Percentiles rank a stretch among this genome's conserved stretches.
These are phyloP conservation scores for Frankliniella intonsa DNA, from an alignment of 2,888 invertebrate genomes.

Conservation along the genomic window DNA sequence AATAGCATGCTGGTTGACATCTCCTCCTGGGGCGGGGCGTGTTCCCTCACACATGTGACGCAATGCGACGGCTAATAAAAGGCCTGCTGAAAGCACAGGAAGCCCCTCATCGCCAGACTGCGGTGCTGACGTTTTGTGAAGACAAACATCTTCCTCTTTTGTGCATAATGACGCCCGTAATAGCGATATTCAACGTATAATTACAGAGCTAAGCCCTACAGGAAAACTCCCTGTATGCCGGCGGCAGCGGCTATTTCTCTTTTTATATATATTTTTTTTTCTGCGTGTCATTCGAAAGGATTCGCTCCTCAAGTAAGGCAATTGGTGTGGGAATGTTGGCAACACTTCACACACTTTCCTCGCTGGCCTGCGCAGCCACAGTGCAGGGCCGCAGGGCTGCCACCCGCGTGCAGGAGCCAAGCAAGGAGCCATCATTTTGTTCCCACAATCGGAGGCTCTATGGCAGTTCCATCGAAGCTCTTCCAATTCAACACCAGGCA, in stretches of 20 bases:
- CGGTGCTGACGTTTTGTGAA: neutral
- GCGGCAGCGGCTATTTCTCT: neutral
- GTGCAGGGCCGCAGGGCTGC: neutral
- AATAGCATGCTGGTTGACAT: too few relatives aligned
- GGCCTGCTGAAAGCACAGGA: neutral
- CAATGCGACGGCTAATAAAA: neutral
- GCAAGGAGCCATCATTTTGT: too few relatives aligned
- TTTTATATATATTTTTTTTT: neutral
- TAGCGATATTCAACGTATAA: neutral
- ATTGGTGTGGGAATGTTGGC: slow-evolving; percentile 12
- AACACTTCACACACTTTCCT: slow-evolving; percentile 5
- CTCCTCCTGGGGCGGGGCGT: too few relatives aligned
- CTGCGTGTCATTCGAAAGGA: slow-evolving; percentile 16
- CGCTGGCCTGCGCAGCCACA: neutral
- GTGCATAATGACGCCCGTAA: neutral
- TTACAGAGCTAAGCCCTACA: neutral
- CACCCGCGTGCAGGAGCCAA: neutral
- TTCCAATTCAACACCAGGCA: neutral
- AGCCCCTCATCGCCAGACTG: neutral
- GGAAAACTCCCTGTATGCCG: neutral
- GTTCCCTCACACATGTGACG: neutral
- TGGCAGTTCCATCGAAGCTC: too few relatives aligned
- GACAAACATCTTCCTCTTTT: neutral
- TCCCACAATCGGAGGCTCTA: too few relatives aligned
- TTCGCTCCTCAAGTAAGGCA: slow-evolving; percentile 21